Conservation (phyloP, 53 echinoderm and acorn worm species). For the Arbacia lixula region DNA sequence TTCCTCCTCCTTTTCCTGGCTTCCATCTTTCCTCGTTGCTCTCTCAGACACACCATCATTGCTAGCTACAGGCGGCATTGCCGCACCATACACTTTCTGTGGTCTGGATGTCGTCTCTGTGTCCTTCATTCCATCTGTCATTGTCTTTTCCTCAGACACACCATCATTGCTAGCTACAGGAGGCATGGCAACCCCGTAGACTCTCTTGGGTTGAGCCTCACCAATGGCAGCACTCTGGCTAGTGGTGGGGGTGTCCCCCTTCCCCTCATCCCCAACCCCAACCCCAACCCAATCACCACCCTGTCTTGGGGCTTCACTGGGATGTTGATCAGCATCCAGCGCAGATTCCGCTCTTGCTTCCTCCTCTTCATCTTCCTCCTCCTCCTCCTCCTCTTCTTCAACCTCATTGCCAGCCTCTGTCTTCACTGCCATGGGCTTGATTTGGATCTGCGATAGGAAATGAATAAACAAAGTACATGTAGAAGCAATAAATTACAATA, state of each 20-base stretch:
- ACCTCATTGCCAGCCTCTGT: constrained; percentile 7
- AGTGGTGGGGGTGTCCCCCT: too few relatives aligned
- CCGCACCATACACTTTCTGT: not conserved
- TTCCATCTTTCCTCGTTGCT: too few relatives aligned
- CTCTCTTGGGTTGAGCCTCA: constrained; percentile 7
- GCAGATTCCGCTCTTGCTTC: too few relatives aligned
- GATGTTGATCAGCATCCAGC: too few relatives aligned
- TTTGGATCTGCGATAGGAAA: constrained; percentile 38
- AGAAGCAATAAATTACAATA: not conserved
- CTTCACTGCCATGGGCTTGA: not conserved
- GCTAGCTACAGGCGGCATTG: not conserved
- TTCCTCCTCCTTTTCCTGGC: not conserved
- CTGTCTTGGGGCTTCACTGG: too few relatives aligned
- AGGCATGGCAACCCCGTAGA: constrained; percentile 26
- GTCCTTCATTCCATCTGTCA: too few relatives aligned
- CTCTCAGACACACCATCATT: not conserved
- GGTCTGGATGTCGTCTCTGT: not conserved
- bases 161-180: too few relatives aligned
- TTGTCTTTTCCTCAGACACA: too few relatives aligned
- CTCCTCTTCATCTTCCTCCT: constrained; percentile 28
- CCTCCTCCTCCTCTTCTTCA: constrained; percentile 53
- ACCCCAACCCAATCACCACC: too few relatives aligned
- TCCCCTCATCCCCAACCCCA: too few relatives aligned
- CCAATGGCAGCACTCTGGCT: too few relatives aligned
- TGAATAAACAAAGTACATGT: not conserved